phyloP scores from a whole-genome alignment of 2,113 vertebrate genomes.

The Esox niger region DNA sequence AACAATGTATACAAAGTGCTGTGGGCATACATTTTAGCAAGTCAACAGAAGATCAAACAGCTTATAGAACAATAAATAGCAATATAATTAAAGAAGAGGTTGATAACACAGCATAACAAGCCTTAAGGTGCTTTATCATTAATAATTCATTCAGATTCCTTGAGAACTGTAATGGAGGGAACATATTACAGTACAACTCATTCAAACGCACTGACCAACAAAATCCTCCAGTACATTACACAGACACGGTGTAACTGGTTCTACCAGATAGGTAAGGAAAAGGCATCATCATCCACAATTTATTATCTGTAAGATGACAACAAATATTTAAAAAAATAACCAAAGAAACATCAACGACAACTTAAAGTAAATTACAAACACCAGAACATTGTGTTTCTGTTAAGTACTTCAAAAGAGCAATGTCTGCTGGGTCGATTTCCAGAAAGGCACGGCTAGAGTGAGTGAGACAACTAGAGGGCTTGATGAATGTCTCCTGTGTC shows the following conservation, averaged over 20 bases:
- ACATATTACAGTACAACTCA: conserved; percentile 73
- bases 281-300: conserved; percentile 1
- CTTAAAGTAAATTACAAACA: conserved; percentile 13
- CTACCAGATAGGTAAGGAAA: conserved; percentile 3
- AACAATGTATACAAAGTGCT: conserved; percentile 20
- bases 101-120: conserved; percentile 17
- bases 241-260: conserved; percentile 2
- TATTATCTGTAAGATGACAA: background rate
- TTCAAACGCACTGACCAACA: conserved; percentile 39
- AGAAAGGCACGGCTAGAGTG: conserved; percentile 20
- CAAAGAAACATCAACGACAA: background rate
- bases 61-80: conserved; percentile 59
- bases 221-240: conserved; percentile 24
- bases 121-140: background rate
- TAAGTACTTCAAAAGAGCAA: conserved; percentile 33
- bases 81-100: conserved; percentile 20
- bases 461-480: conserved; percentile 38
- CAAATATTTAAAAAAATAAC: conserved; percentile 4
- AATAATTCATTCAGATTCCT: conserved; percentile 9
- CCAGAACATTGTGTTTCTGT: conserved; percentile 16
- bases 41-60: conserved; percentile 18
- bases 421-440: conserved; percentile 48
- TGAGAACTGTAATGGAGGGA: conserved; percentile 25
- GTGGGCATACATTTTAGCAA: conserved; percentile 23
- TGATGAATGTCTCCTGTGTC: conserved; percentile 58